Base-by-base conservation (phyloP, 2,113 vertebrate genomes). In the Oreotrochilus melanogaster region DNA sequence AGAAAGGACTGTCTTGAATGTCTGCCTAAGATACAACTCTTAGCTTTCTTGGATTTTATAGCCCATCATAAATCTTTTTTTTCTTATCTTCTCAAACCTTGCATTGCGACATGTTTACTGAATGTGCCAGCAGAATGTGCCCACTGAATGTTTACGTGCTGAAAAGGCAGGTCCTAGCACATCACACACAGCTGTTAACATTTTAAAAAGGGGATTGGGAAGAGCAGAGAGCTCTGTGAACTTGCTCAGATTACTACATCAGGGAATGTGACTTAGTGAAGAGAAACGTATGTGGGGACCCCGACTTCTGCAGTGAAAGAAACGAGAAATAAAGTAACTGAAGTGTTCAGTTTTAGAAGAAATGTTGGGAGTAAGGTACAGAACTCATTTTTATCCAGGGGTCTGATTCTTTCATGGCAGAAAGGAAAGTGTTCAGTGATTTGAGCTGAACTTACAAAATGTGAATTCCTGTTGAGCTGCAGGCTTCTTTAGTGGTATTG, bases 91-190 rank as follows among this genome's bases (percentile, higher is more conserved):
- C 31, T n/a, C 15, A 47, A 82, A 28, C 39, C 60, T 92, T 37
- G 7, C n/a, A n/a, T 67, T 88, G 66, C 65, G 31, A 22, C 65
- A 45, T 62, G 57, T 9, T 45, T 21, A 6, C 45, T n/a, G 37
- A 18, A n/a, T 9, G 58, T 90, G 96, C 85, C 93, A 97, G 61
- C 10, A 89, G 60, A 90, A 39, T 39, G 39, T 39, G 39, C 39
- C 39, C 39, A 39, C 12, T 39, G 93, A 86, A 90, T 82, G 88
- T 84, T 85, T 56, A n/a, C 7, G 23, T 71, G 86, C 76, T 74
- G 69, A 28, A 89, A 19, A 65, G 82, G 65, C 97, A 97, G 89
- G 97, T 93, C 86, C 88, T 22, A 56, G 87, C 96, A 94, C 66
- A 76, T 81, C 61, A 53, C 50, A 21, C 35, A 17, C 7, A 50